Evolutionary conservation across 2,888 invertebrate species (phyloP), one percentile per base, ranked within the genome.

Genomic region (Tricholauxania praeusta): DNA sequence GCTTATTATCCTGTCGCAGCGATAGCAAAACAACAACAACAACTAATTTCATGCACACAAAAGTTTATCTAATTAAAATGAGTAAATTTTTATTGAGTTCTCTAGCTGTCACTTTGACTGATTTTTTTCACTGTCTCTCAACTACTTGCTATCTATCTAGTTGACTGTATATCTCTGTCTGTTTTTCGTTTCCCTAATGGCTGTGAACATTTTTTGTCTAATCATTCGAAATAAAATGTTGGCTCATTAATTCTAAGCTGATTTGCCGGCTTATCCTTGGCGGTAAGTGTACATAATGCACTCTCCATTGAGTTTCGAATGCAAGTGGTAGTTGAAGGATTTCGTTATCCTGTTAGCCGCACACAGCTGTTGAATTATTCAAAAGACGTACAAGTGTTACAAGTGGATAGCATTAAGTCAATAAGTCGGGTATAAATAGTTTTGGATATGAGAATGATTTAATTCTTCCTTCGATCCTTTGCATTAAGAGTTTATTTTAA

Each of bases 141-240:
- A 39, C 39, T 28, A n/a, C n/a, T n/a, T n/a, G n/a, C n/a, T n/a
- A 28, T 28, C 28, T 10, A 39, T 39, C 39, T 39, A 39, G 39
- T 10, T 39, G 10, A 10, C 39, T 39, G 10, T 39, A 39, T 39
- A 4, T 39, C 32, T 32, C 7, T 39, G 39, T 39, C 7, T 39
- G 39, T 10, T 39, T 39, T 39, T 39, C 6, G 39, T 4, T 7
- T 39, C 39, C 39, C 39, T 39, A 39, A 39, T 39, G 39, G 39
- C 39, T 39, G 39, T 39, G 39, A 39, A 39, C 7, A 3, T 17
- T 12, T 69, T 69, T 32, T 68, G 69, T 52, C 70, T 47, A 62
- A 53, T 70, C 70, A 70, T 70, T 52, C 52, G 62, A 70, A 70
- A 70, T 70, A 70, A 70, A 70, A 70, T 63, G 63, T 70, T 70